These are phyloP conservation scores for Sinonovacula constricta DNA, from an alignment of 1,140 invertebrate genomes.

Conservation along the genomic window DNA sequence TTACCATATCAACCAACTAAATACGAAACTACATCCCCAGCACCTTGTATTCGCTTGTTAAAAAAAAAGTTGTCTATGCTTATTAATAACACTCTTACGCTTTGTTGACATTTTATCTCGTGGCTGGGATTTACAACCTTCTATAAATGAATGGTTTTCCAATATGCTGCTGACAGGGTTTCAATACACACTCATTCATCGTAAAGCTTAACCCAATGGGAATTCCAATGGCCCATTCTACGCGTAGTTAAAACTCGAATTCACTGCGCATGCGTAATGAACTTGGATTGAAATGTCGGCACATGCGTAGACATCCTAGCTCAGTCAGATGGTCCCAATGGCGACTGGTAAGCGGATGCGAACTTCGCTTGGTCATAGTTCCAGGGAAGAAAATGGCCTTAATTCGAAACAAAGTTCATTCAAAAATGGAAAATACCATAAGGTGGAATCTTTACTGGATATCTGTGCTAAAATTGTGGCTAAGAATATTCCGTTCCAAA, in stretches of 20 bases:
- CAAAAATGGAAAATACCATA: slow-evolving; percentile 71
- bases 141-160: slow-evolving; percentile 48
- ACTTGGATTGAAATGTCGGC: slow-evolving; percentile 22
- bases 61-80: no score
- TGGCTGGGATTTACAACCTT: slow-evolving; percentile 9
- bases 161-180: slow-evolving; percentile 18
- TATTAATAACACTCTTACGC: no score
- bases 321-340: slow-evolving; percentile 53
- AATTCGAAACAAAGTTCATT: slow-evolving; percentile 48
- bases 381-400: slow-evolving; percentile 42
- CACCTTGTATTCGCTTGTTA: no score
- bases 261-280: slow-evolving; percentile 38
- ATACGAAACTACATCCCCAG: no score
- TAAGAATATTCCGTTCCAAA: slow-evolving; percentile 90
- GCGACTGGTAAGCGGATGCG: slow-evolving; percentile 56
- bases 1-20: no score
- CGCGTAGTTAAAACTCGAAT: slow-evolving; percentile 10
- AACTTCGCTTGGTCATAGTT: slow-evolving; percentile 47
- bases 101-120: slow-evolving; percentile 54
- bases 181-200: slow-evolving; percentile 22
- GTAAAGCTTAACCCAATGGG: slow-evolving; percentile 15
- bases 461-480: slow-evolving; percentile 91
- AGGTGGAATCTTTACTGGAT: slow-evolving; percentile 85
- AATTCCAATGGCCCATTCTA: slow-evolving; percentile 31
- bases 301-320: slow-evolving; percentile 28